Percentiles rank a stretch among this genome's conserved stretches.
Conservation (phyloP, 2,888 invertebrate genomes). For the Chrysotoxum bicinctum region DNA sequence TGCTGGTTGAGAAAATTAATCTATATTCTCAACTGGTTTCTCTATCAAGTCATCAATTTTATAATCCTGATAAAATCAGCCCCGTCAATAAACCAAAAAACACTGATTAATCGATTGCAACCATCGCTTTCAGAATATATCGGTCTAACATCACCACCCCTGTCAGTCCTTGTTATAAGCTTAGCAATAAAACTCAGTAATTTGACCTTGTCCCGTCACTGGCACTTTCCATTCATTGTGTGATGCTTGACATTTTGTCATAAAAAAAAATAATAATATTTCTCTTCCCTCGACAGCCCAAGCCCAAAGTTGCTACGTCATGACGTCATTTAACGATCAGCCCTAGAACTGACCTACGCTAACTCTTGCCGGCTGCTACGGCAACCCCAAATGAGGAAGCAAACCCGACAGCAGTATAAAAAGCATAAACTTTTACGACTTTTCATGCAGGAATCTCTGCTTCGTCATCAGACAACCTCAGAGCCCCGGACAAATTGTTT, state of each 20-base stretch:
- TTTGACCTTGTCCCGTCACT: constrained; percentile 68
- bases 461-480: constrained; percentile 62
- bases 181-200: constrained; percentile 23
- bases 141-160: not conserved
- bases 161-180: constrained; percentile 26
- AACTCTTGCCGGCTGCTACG: not conserved
- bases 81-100: not conserved
- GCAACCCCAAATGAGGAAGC: constrained; percentile 33
- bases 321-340: constrained; percentile 72
- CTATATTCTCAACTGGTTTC: not conserved
- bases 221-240: constrained; percentile 39
- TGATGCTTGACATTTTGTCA: constrained; percentile 66
- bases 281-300: not conserved
- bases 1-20: not conserved
- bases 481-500: constrained; percentile 64
- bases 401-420: constrained; percentile 68
- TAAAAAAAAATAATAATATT: constrained; percentile 35
- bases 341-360: constrained; percentile 60
- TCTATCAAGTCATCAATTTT: constrained; percentile 1
- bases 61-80: not conserved
- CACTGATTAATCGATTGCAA: constrained; percentile 59
- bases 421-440: constrained; percentile 81
- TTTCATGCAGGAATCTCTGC: constrained; percentile 74
- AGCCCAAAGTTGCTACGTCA: constrained; percentile 12
- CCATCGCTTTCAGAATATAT: not conserved